A percentile compares a stretch with the other conserved stretches of the same genome.
Conservation (phyloP, 2,888 invertebrate species). For the Sthenelais limicola region DNA sequence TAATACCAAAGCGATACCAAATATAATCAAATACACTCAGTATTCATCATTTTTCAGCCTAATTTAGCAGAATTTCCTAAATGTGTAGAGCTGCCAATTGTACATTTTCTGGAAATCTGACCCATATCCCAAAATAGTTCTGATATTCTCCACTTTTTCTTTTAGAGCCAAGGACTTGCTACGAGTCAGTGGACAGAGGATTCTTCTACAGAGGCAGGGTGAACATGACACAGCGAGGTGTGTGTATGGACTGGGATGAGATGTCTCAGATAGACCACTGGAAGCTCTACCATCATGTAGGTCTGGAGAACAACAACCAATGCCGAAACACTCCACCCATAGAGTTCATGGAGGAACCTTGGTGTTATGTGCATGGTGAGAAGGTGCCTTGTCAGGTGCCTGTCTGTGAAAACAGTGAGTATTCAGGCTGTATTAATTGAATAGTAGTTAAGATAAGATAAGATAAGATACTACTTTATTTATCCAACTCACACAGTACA, state of each 20-base stretch:
- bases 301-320: constrained; percentile 31
- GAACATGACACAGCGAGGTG: constrained; percentile 18
- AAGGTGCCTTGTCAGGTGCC: constrained; percentile 21
- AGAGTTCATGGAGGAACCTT: constrained; percentile 18
- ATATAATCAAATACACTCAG: too few species aligned
- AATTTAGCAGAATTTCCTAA: too few species aligned
- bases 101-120: too few species aligned
- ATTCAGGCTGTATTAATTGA: too few species aligned
- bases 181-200: constrained; percentile 22
- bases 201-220: constrained; percentile 30
- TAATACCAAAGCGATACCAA: too few species aligned
- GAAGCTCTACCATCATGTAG: constrained; percentile 26
- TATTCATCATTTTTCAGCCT: too few species aligned
- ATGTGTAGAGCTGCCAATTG: too few species aligned
- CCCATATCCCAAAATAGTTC: too few species aligned
- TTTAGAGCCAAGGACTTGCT: background rate
- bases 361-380: constrained; percentile 26
- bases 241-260: constrained; percentile 15
- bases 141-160: too few species aligned
- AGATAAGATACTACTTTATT: too few species aligned
- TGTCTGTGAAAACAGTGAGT: constrained; percentile 16
- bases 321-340: constrained; percentile 18
- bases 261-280: constrained; percentile 2
- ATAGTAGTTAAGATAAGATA: too few species aligned
- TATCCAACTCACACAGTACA: too few species aligned